Conservation (phyloP, 2,797 vertebrate species). For the Rallus crepitans region DNA sequence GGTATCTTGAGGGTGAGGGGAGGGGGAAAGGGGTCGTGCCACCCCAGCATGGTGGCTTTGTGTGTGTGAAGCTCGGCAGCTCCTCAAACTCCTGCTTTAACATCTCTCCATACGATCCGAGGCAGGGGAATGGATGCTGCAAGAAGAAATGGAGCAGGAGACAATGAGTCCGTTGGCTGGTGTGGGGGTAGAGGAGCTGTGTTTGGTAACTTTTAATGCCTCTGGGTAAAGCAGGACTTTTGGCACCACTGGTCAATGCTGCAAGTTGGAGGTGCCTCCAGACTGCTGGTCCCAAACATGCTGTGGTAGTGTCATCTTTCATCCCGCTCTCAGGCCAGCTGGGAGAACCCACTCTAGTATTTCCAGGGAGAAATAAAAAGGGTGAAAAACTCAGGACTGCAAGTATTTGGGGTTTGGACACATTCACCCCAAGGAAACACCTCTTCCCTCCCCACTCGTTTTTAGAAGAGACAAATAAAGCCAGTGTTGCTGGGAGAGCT, state of each 20-base stretch:
- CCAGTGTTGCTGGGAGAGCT: neutral
- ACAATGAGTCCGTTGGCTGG: fast-evolving
- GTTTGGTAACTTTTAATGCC: neutral
- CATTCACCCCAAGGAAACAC: conserved; percentile 1
- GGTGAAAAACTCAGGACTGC: neutral
- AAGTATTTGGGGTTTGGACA: neutral
- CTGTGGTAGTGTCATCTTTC: neutral
- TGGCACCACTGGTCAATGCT: neutral
- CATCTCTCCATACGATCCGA: neutral
- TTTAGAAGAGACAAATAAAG: conserved; percentile 4
- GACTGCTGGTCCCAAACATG: neutral
- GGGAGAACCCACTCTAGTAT: neutral
- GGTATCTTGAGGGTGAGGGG: neutral
- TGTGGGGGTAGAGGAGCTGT: neutral
- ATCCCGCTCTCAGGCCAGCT: neutral
- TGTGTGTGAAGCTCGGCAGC: neutral
- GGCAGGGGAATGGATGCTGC: neutral
- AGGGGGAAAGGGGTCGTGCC: neutral
- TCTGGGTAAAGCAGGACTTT: neutral
- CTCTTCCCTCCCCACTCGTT: neutral
- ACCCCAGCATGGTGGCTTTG: fast-evolving
- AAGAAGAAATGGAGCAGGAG: neutral
- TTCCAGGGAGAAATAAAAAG: neutral
- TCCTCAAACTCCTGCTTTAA: neutral
- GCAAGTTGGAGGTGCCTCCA: neutral